Evolutionary conservation across 2,888 invertebrate species (phyloP).

Genomic region (Patella ulyssiponensis): DNA sequence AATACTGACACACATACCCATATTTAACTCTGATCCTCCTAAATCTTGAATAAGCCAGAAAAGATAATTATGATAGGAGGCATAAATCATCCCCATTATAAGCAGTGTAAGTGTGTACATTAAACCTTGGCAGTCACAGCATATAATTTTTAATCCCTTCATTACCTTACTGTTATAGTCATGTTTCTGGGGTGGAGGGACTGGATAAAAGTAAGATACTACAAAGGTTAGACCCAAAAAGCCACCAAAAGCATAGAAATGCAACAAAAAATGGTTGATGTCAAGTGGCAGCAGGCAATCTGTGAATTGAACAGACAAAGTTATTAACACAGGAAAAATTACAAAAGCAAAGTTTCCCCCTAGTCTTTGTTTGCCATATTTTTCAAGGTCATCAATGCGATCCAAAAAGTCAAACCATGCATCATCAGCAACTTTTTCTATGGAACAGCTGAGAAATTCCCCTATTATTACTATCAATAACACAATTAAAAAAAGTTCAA

Average conservation of each 20-base stretch:
- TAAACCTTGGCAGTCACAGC: slow-evolving; percentile 57
- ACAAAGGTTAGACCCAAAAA: slow-evolving; percentile 57
- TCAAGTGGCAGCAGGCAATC: slow-evolving; percentile 59
- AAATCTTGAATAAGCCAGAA: slow-evolving; percentile 67
- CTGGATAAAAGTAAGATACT: slow-evolving; percentile 62
- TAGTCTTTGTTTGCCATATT: slow-evolving; percentile 65
- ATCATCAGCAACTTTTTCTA: slow-evolving; percentile 67
- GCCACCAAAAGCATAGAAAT: slow-evolving; percentile 64
- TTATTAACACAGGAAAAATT: slow-evolving; percentile 58
- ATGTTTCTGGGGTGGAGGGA: slow-evolving; percentile 52
- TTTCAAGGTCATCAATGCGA: slow-evolving; percentile 65
- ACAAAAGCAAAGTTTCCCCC: slow-evolving; percentile 64
- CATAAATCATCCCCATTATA: slow-evolving; percentile 59
- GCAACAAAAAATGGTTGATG: slow-evolving; percentile 64
- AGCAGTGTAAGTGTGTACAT: slow-evolving; percentile 59
- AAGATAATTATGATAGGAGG: slow-evolving; percentile 62
- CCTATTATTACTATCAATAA: slow-evolving; percentile 60
- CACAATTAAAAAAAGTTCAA: slow-evolving; percentile 56
- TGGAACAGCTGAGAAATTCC: slow-evolving; percentile 58
- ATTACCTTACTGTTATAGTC: slow-evolving; percentile 55
- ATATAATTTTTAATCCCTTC: slow-evolving; percentile 56
- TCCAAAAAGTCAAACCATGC: slow-evolving; percentile 69
- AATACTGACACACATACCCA: slow-evolving; percentile 62
- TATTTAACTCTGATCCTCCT: slow-evolving; percentile 56
- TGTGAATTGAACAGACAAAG: slow-evolving; percentile 60